Evolutionary conservation across 2,113 vertebrate species (phyloP).

Genomic region (Chloropsis hardwickii): DNA sequence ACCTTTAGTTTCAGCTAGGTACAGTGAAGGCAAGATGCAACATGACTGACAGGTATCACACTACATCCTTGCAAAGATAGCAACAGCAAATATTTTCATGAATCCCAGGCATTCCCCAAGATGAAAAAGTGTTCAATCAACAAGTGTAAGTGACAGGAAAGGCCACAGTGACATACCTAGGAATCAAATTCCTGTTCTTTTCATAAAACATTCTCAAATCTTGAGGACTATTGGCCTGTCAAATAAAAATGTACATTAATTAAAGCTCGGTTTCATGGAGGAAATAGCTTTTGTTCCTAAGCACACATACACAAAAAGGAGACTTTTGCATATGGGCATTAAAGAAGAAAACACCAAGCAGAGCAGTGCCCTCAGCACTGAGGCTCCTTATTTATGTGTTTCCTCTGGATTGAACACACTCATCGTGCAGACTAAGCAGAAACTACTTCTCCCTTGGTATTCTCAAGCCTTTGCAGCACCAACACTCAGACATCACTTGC

Average conservation of each 20-base stretch:
- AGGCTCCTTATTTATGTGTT: neutral
- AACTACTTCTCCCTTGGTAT: neutral
- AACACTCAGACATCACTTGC: neutral
- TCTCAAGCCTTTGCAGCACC: neutral
- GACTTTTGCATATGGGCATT: neutral
- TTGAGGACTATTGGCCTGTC: conserved; percentile 93
- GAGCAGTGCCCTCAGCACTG: neutral
- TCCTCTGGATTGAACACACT: neutral
- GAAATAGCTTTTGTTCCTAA: neutral
- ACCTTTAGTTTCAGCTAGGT: neutral
- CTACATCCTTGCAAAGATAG: neutral
- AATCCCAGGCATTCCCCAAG: neutral
- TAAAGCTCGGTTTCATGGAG: neutral
- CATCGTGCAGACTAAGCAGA: neutral
- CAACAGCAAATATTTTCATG: neutral
- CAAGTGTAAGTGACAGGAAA: neutral
- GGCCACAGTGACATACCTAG: conserved; percentile 78
- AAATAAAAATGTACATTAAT: conserved; percentile 46
- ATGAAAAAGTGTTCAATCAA: neutral
- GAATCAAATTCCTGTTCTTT: conserved; percentile 91
- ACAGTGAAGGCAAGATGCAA: neutral
- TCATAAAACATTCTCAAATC: conserved; percentile 97
- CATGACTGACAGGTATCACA: neutral
- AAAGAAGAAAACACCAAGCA: neutral
- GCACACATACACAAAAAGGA: neutral